phyloP scores from a whole-genome alignment of 2,113 vertebrate species.

The Apteryx owenii region DNA sequence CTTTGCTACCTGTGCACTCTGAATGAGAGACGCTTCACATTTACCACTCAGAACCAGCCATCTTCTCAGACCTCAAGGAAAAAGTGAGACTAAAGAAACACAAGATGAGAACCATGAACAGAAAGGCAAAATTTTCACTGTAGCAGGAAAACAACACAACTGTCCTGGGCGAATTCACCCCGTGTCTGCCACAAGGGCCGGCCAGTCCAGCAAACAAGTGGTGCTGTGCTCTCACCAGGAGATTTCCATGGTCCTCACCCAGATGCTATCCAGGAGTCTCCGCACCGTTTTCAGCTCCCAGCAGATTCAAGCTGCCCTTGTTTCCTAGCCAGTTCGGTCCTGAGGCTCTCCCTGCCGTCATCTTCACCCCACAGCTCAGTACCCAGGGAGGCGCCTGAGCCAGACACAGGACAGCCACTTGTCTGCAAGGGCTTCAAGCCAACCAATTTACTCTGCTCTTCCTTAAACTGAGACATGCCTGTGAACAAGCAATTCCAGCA shows the following conservation, averaged over 20 bases:
- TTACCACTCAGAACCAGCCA: not conserved
- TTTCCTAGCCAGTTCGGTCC: not conserved
- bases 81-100: not conserved
- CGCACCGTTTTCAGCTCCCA: not conserved
- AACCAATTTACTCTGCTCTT: not conserved
- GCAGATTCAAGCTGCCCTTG: not conserved
- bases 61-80: not conserved
- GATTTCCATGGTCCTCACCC: not conserved
- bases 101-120: not conserved
- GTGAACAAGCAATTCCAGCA: not conserved
- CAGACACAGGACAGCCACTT: not conserved
- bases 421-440: not conserved
- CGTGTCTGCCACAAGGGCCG: not conserved
- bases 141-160: not conserved
- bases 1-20: not conserved
- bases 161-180: fast-evolving
- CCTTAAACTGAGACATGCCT: not conserved
- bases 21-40: not conserved
- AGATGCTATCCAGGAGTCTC: not conserved
- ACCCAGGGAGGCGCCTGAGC: not conserved
- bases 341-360: not conserved
- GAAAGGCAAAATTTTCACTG: not conserved
- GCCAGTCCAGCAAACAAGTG: not conserved
- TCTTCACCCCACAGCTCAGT: not conserved
- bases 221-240: not conserved